Evolutionary conservation across 2,888 invertebrate genomes (phyloP).

Genomic region (Synanthedon formicaeformis): DNA sequence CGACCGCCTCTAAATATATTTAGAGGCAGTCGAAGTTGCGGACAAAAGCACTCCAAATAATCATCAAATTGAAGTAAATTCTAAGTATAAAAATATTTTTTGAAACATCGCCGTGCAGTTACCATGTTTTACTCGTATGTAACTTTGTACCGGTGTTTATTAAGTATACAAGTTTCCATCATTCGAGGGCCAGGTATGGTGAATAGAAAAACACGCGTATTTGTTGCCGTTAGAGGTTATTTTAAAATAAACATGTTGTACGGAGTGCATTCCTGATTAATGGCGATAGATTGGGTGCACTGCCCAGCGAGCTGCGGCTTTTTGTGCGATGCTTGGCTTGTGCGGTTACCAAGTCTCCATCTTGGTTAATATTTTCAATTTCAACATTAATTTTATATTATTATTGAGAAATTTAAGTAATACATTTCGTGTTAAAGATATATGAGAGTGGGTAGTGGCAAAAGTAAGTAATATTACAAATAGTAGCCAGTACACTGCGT

Average conservation of each 20-base stretch:
- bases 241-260: constrained; percentile 27
- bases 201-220: constrained; percentile 19
- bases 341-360: neutral
- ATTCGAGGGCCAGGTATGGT: constrained; percentile 19
- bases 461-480: no score
- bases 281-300: constrained; percentile 39
- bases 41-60: no score
- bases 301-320: constrained; percentile 17
- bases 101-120: no score
- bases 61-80: no score
- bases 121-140: neutral
- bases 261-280: constrained; percentile 45
- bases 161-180: neutral
- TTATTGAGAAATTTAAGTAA: no score
- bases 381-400: no score
- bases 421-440: no score
- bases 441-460: no score
- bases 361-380: neutral
- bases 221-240: constrained; percentile 12
- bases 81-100: no score
- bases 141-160: neutral
- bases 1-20: no score
- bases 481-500: no score
- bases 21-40: no score
- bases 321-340: constrained; percentile 8